Evolutionary conservation across 2,113 vertebrate genomes (phyloP).

Genomic region (Aspiorhynchus laticeps): DNA sequence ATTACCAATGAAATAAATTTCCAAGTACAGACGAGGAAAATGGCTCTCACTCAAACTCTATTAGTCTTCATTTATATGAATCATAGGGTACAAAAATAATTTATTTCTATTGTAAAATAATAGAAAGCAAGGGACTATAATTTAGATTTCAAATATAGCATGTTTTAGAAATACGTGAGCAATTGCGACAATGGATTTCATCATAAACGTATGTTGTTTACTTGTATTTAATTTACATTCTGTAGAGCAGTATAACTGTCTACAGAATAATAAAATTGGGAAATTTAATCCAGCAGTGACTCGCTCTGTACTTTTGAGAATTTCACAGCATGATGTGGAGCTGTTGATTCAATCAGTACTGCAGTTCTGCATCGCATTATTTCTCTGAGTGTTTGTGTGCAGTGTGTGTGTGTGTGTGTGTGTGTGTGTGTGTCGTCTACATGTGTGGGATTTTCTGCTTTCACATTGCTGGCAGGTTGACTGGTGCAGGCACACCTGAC

Average conservation of each 20-base stretch:
- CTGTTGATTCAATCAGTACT: not conserved
- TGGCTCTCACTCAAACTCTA: not conserved
- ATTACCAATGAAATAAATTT: not conserved
- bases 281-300: not conserved
- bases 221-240: not conserved
- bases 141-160: not conserved
- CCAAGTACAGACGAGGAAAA: not conserved
- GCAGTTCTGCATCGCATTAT: not conserved
- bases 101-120: not conserved
- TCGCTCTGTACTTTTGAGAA: not conserved
- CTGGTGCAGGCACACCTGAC: slow-evolving; percentile 1
- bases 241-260: not conserved
- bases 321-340: not conserved
- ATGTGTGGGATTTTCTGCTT: slow-evolving; percentile 8
- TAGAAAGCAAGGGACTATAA: not conserved
- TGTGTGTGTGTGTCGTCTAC: slow-evolving; percentile 1
- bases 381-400: slow-evolving; percentile 3
- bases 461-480: not conserved
- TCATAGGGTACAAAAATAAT: not conserved
- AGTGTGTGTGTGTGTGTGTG: not conserved
- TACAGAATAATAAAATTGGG: not conserved
- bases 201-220: not conserved
- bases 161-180: not conserved
- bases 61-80: not conserved
- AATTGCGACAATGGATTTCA: not conserved